phyloP scores from a whole-genome alignment of 2,113 vertebrate genomes.

The Rhynchomys soricoides region DNA sequence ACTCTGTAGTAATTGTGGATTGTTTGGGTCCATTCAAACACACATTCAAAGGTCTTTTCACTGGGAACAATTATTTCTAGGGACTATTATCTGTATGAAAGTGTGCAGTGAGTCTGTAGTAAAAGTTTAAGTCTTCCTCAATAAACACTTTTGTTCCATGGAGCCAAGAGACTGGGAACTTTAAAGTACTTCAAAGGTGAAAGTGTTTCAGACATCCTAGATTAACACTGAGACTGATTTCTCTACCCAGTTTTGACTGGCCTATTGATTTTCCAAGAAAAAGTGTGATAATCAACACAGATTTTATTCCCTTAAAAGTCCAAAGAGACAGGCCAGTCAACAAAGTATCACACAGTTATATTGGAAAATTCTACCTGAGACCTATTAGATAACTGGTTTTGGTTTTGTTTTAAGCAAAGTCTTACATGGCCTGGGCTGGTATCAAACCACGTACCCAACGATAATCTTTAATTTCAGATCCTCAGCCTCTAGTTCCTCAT shows the following conservation, averaged over 20 bases:
- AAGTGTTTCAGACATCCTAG: constrained; percentile 33
- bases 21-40: constrained; percentile 67
- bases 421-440: background rate
- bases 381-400: constrained; percentile 9
- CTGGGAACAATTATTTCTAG: constrained; percentile 45
- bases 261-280: constrained; percentile 56
- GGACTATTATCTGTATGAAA: constrained; percentile 48
- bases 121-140: constrained; percentile 55
- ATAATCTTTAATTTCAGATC: background rate
- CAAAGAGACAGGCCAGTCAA: constrained; percentile 40
- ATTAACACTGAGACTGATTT: background rate
- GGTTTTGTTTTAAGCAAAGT: background rate
- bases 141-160: background rate
- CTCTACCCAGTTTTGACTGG: constrained; percentile 21
- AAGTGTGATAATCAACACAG: constrained; percentile 49
- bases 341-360: constrained; percentile 14
- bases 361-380: constrained; percentile 61
- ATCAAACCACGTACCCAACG: background rate
- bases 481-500: background rate
- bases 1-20: constrained; percentile 65
- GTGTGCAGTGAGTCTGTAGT: constrained; percentile 48
- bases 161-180: background rate
- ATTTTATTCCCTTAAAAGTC: constrained; percentile 61
- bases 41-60: constrained; percentile 74
- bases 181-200: constrained; percentile 45